Percentiles rank a stretch among this genome's conserved stretches.
Evolutionary conservation across 2,797 vertebrate genomes (phyloP).

Genomic region (Meda fulgida): DNA sequence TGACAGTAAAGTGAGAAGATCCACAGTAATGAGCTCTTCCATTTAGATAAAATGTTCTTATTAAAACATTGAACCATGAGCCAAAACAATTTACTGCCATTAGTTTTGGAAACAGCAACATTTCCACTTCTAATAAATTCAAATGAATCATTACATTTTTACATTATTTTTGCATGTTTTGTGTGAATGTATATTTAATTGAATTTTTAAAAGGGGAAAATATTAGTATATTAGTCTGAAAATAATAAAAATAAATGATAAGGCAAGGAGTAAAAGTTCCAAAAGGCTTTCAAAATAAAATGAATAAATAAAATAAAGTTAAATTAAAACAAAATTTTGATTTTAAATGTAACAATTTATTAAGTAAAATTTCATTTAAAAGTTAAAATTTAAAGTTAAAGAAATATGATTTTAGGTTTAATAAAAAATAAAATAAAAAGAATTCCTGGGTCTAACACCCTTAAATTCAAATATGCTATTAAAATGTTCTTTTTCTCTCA

Average conservation of each 20-base stretch:
- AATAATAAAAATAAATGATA: neutral
- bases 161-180: too few species aligned
- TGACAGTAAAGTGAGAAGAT: conserved; percentile 36
- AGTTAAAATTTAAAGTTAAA: neutral
- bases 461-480: neutral
- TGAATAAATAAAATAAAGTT: neutral
- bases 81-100: neutral
- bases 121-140: neutral
- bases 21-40: neutral
- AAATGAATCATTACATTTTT: too few species aligned
- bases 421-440: too few species aligned
- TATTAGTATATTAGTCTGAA: neutral
- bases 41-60: neutral
- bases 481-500: neutral
- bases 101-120: neutral
- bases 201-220: neutral
- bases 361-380: neutral
- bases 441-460: neutral
- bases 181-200: too few species aligned
- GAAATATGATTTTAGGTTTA: neutral
- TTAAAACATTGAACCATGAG: neutral
- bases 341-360: neutral
- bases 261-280: neutral
- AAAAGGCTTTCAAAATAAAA: neutral
- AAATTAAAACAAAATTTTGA: neutral